Conservation (phyloP, 2,888 invertebrate species). For the Ischnus inquisitorius region DNA sequence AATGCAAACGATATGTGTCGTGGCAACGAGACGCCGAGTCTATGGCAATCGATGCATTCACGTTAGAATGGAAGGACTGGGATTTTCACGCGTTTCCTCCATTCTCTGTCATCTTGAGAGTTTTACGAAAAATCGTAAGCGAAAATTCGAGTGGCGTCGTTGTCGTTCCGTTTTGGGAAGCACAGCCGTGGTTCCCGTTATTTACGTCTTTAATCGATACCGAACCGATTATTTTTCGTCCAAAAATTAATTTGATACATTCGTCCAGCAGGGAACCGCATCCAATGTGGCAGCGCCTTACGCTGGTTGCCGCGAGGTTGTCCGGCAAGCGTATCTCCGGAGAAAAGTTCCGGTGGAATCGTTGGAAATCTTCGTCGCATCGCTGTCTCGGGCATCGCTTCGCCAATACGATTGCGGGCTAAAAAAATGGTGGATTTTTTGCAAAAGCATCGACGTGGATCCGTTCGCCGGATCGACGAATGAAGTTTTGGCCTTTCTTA, state of each 20-base stretch:
- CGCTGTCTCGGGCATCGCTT: slow-evolving; percentile 32
- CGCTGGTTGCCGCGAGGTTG: too few relatives aligned
- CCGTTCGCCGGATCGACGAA: not conserved
- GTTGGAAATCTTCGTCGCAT: slow-evolving; percentile 33
- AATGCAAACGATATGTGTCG: not conserved
- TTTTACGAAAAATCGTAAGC: slow-evolving; percentile 6
- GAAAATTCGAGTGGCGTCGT: not conserved
- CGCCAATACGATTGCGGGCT: slow-evolving; percentile 26
- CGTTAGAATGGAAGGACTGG: not conserved
- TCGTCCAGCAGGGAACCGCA: slow-evolving; percentile 32
- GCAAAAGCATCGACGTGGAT: not conserved
- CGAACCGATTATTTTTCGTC: slow-evolving; percentile 16
- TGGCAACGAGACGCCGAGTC: not conserved
- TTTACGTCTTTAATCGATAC: not conserved
- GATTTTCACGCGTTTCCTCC: not conserved
- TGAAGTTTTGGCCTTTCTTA: slow-evolving; percentile 22
- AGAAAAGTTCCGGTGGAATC: slow-evolving; percentile 19
- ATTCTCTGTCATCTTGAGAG: not conserved
- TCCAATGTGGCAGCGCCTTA: slow-evolving; percentile 46
- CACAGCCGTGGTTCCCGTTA: not conserved
- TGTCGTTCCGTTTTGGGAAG: not conserved
- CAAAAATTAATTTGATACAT: slow-evolving; percentile 10
- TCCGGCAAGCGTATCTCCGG: slow-evolving; percentile 50
- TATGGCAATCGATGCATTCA: not conserved
- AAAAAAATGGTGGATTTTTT: slow-evolving; percentile 51